Conservation (phyloP, 2,797 vertebrate species). For the Gallinago nigripennis region DNA sequence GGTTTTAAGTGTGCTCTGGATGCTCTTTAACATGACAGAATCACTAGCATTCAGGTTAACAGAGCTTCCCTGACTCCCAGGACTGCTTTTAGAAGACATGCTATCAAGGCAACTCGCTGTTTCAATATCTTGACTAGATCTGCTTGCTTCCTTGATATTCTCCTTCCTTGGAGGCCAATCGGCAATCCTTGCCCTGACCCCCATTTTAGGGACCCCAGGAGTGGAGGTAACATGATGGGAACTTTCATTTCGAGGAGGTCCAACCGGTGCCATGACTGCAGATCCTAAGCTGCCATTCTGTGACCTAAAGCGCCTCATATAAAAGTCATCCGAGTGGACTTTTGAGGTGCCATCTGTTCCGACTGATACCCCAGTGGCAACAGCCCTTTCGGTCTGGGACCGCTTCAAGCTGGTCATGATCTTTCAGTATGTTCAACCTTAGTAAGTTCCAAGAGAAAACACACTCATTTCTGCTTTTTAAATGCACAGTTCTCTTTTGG, state of each 20-base stretch:
- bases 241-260: constrained; percentile 86
- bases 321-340: constrained; percentile 92
- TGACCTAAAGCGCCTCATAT: constrained; percentile 88
- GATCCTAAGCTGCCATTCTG: constrained; percentile 88
- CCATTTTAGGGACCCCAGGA: constrained; percentile 95
- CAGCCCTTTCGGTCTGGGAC: constrained; percentile 89
- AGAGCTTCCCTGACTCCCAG: constrained; percentile 86
- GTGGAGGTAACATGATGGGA: constrained; percentile 86
- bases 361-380: constrained; percentile 75
- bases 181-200: constrained; percentile 93
- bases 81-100: constrained; percentile 84
- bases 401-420: constrained; percentile 94
- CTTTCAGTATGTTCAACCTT: constrained; percentile 77
- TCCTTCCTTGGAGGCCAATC: constrained; percentile 97
- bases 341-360: constrained; percentile 82
- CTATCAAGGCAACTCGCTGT: constrained; percentile 82
- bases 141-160: constrained; percentile 78
- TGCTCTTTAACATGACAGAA: constrained; percentile 93
- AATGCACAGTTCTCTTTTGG: constrained; percentile 72
- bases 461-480: constrained; percentile 74
- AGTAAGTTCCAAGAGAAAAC: constrained; percentile 77
- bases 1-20: constrained; percentile 91
- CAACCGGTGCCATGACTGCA: constrained; percentile 78
- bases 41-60: constrained; percentile 89
- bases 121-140: constrained; percentile 83